Evolutionary conservation across 2,888 invertebrate species (phyloP), one percentile per base, ranked within the genome.

Genomic region (Stenchaetothrips biformis): DNA sequence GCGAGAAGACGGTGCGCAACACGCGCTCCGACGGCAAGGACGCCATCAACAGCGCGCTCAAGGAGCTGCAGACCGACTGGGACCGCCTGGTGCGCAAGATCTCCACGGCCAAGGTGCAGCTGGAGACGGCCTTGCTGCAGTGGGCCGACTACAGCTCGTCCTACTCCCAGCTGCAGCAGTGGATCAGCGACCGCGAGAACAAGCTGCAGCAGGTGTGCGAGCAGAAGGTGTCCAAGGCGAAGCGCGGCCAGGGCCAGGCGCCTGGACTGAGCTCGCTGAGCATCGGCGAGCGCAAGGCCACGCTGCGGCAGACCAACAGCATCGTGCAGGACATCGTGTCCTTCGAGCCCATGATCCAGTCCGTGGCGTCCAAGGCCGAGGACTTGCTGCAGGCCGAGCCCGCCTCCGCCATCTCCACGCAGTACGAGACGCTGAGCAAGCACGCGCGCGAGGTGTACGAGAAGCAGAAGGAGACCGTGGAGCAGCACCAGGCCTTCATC

Each of bases 101-200:
- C 90, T 94, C 95, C 0, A 95, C 94, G 0, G 94, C 95, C 0
- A 97, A 97, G 87, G 96, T 96, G 18, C 93, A 95, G 84, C 87
- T 98, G 62, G 97, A 98, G 87, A 96, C 96, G 0, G 93, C 94
- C 83, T 88, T 97, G 18, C 89, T 97, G 74, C 97, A 98, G 90
- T 98, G 97, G 97, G 96, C 96, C 9, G 96, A 97, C 86, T 98
- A 97, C 86, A 96, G 95, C 86, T 96, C 96, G 80, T 96, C 96
- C 81, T 97, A 95, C 86, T 92, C 94, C 25, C 96, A 97, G 86
- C 88, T 98, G 47, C 94, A 96, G 85, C 95, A 96, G 90, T 97
- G 98, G 97, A 95, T 98, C 82, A 93, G 93, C 53, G 97, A 98
- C 85, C 91, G 96, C 84, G 97, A 97, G 89, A 95, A 95, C 7